Evolutionary conservation across 2,888 invertebrate species (phyloP).

Genomic region (Drosophila pseudotakahashii): DNA sequence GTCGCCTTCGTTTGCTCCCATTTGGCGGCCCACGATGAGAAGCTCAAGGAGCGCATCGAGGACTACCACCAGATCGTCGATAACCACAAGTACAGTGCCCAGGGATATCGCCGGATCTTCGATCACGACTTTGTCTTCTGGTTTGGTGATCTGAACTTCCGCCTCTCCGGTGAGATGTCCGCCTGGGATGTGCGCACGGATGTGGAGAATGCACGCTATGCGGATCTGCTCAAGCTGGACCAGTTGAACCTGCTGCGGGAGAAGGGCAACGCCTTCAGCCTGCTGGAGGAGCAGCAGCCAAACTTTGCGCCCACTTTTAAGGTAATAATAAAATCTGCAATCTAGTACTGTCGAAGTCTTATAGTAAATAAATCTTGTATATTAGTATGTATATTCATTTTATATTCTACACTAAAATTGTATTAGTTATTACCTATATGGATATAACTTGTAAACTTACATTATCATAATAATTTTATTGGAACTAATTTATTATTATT

Average conservation of each 20-base stretch:
- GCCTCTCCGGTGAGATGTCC: slow-evolving; percentile 88
- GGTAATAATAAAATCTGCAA: slow-evolving; percentile 7
- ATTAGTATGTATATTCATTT: no score
- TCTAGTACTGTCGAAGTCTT: no score
- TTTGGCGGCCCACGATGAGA: slow-evolving; percentile 94
- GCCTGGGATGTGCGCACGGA: slow-evolving; percentile 88
- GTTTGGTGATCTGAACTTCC: slow-evolving; percentile 96
- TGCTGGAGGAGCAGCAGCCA: slow-evolving; percentile 89
- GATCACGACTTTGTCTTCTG: slow-evolving; percentile 98
- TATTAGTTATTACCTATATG: no score
- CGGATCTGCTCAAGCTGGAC: slow-evolving; percentile 89
- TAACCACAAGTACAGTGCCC: slow-evolving; percentile 90
- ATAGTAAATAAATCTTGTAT: no score
- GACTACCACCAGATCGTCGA: slow-evolving; percentile 95
- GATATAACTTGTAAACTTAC: no score
- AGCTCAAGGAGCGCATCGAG: slow-evolving; percentile 91
- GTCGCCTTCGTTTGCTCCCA: slow-evolving; percentile 95
- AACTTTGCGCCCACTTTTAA: slow-evolving; percentile 95
- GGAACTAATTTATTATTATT: no score
- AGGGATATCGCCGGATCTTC: slow-evolving; percentile 91
- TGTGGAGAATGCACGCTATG: slow-evolving; percentile 88
- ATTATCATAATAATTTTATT: no score
- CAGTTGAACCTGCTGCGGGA: slow-evolving; percentile 90
- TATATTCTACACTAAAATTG: no score
- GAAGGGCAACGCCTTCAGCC: slow-evolving; percentile 92